These are phyloP conservation scores for Lacerta bilineata DNA, from an alignment of 2,797 vertebrate species.

Conservation along the genomic window DNA sequence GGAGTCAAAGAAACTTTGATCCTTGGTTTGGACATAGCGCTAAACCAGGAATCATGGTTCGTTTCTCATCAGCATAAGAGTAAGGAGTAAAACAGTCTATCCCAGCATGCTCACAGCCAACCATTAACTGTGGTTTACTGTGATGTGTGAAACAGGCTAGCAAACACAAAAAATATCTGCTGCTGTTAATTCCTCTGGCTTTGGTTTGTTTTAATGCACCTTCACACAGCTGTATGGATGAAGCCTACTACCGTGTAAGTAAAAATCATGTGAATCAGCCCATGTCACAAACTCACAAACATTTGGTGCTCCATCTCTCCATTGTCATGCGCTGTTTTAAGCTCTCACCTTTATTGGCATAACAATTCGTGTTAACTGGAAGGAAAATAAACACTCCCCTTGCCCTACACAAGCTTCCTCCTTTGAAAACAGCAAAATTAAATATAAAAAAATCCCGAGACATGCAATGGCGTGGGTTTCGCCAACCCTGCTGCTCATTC, in stretches of 20 bases:
- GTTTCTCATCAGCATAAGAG: too few relatives aligned
- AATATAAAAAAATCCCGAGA: constrained; percentile 46
- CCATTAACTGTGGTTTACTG: too few relatives aligned
- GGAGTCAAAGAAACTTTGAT: too few relatives aligned
- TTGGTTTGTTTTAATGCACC: too few relatives aligned
- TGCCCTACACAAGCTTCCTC: constrained; percentile 43
- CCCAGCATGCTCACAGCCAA: too few relatives aligned
- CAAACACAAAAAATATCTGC: too few relatives aligned
- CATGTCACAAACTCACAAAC: neutral
- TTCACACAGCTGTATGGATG: too few relatives aligned
- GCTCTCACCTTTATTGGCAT: constrained; percentile 38
- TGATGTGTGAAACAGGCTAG: too few relatives aligned
- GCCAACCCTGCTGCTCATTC: constrained; percentile 21
- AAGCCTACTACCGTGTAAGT: neutral
- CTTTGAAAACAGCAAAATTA: constrained; percentile 35
- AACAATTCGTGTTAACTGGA: constrained; percentile 62
- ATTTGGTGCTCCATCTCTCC: constrained; percentile 29
- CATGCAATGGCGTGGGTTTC: neutral
- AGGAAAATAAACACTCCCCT: constrained; percentile 64
- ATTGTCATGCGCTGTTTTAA: constrained; percentile 27
- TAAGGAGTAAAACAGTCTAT: too few relatives aligned
- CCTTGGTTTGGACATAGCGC: too few relatives aligned
- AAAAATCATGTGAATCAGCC: neutral
- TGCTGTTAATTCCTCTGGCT: too few relatives aligned
- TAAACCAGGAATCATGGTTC: too few relatives aligned